Percentiles rank a stretch among this genome's conserved stretches.
Evolutionary conservation across 2,797 vertebrate genomes (phyloP).

Genomic region (Manis pentadactyla): DNA sequence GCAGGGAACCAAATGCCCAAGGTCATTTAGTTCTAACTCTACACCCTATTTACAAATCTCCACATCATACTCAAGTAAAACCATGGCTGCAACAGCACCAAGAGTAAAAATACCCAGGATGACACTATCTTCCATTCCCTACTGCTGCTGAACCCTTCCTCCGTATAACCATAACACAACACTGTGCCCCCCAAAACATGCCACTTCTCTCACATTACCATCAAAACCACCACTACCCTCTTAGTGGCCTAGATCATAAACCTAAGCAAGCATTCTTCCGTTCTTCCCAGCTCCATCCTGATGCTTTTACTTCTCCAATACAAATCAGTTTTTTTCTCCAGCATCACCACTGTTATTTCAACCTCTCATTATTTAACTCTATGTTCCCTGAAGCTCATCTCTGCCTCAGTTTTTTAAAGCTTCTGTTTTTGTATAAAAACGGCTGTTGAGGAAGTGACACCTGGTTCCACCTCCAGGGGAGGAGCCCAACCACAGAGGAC

Average conservation of each 20-base stretch:
- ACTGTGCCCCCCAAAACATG: not conserved
- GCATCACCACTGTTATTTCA: not conserved
- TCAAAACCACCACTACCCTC: not conserved
- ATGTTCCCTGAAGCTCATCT: not conserved
- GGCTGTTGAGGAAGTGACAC: not conserved
- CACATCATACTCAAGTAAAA: not conserved
- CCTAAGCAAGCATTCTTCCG: not conserved
- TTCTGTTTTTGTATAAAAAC: not conserved
- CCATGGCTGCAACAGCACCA: not conserved
- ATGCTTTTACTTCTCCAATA: not conserved
- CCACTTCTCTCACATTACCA: not conserved
- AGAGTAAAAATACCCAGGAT: not conserved
- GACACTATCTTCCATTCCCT: not conserved
- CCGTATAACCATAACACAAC: not conserved
- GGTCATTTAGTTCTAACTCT: not conserved
- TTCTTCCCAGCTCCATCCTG: not conserved
- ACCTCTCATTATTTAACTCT: conserved; percentile 12
- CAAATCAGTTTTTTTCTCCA: not conserved
- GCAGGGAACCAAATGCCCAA: not conserved
- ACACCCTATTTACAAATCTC: not conserved
- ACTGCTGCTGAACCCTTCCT: not conserved
- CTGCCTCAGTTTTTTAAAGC: not conserved
- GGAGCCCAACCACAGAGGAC: not conserved
- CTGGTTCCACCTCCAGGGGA: not conserved
- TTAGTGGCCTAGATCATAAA: not conserved